phyloP scores from a whole-genome alignment of 1,140 invertebrate species.

The Dendroctonus valens region DNA sequence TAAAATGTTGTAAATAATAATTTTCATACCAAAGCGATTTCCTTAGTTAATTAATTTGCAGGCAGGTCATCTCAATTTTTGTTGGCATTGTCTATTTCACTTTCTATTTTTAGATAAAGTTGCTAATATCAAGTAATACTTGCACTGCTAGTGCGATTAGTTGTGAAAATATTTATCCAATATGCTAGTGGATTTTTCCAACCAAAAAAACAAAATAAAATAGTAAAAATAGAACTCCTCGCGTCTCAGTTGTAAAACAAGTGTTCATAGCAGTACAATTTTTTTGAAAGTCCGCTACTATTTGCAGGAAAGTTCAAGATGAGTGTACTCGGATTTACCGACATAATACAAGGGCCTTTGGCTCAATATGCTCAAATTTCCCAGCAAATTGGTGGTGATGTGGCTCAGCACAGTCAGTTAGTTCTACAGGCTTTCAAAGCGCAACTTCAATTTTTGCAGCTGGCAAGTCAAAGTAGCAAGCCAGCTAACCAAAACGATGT shows the following conservation, averaged over 20 bases:
- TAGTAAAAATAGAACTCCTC: too few species aligned
- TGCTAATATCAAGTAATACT: too few species aligned
- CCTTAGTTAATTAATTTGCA: too few species aligned
- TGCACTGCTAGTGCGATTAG: not conserved
- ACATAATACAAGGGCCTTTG: constrained; percentile 75
- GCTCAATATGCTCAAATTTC: constrained; percentile 73
- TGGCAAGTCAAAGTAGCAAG: constrained; percentile 68
- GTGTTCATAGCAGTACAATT: too few species aligned
- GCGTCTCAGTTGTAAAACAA: too few species aligned
- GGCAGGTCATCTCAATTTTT: not conserved
- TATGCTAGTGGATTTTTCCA: too few species aligned
- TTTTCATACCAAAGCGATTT: too few species aligned
- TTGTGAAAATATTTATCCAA: not conserved
- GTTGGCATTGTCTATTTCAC: not conserved
- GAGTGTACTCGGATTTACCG: constrained; percentile 72
- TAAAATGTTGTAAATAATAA: too few species aligned
- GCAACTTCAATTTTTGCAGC: constrained; percentile 74
- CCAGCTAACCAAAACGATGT: constrained; percentile 64
- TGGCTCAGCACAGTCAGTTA: constrained; percentile 77
- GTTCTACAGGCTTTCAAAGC: constrained; percentile 81
- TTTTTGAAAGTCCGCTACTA: too few species aligned
- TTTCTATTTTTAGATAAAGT: too few species aligned
- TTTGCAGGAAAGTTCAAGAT: constrained; percentile 52
- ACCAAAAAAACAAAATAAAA: too few species aligned
- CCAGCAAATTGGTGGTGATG: constrained; percentile 85